phyloP scores from a whole-genome alignment of 2,113 vertebrate genomes.

The Microtus montanus region DNA sequence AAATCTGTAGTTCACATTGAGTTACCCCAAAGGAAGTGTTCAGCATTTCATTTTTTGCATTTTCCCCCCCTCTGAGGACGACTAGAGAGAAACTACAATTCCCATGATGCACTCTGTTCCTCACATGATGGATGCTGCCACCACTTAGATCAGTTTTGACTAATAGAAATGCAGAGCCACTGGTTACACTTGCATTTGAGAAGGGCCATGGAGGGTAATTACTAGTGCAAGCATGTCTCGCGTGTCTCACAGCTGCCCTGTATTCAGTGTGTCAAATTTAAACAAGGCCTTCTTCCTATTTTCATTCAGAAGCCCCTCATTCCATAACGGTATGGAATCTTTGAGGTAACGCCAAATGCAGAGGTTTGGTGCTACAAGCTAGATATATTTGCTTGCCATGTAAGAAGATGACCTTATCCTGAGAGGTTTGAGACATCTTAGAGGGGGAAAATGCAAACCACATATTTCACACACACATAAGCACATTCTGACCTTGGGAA shows the following conservation, averaged over 20 bases:
- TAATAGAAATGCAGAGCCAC: neutral
- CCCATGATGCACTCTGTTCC: neutral
- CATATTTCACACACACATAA: neutral
- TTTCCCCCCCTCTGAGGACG: neutral
- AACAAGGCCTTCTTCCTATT: neutral
- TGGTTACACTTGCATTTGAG: neutral
- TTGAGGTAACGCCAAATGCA: neutral
- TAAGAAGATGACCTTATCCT: neutral
- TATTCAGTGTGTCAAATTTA: neutral
- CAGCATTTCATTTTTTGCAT: neutral
- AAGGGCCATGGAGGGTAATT: neutral
- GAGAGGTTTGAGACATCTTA: neutral
- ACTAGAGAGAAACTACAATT: neutral
- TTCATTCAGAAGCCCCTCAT: conserved; percentile 35
- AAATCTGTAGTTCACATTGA: neutral
- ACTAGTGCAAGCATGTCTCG: neutral
- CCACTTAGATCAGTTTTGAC: neutral
- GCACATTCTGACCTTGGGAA: neutral
- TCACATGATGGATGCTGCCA: neutral
- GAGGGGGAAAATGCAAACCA: neutral
- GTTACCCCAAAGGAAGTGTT: conserved; percentile 1
- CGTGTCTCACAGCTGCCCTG: neutral
- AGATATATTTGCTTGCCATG: neutral
- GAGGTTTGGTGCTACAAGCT: neutral
- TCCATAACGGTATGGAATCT: neutral